These are phyloP conservation scores for Struthio camelus DNA, from an alignment of 2,113 vertebrate genomes.

Conservation along the genomic window DNA sequence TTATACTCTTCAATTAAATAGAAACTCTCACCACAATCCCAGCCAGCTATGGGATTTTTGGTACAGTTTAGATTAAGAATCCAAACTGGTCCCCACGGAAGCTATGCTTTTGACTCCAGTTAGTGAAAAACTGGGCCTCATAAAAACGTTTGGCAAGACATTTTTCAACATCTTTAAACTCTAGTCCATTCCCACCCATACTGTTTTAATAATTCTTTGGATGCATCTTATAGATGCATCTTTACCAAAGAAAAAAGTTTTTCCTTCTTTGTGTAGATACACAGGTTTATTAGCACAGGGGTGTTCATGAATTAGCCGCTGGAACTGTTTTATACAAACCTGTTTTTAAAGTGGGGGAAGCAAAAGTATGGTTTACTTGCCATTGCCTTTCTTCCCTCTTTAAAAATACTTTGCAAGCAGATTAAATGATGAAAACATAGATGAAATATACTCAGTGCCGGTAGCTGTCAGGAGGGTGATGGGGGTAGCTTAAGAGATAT, in stretches of 20 bases:
- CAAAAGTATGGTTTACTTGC: not conserved
- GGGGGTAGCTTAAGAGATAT: not conserved
- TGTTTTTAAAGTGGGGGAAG: not conserved
- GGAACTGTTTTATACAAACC: not conserved
- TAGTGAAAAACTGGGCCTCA: not conserved
- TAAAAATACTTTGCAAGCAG: not conserved
- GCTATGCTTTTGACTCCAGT: not conserved
- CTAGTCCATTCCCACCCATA: not conserved
- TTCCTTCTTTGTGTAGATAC: not conserved
- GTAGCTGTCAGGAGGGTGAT: not conserved
- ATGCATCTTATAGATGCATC: not conserved
- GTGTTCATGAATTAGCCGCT: not conserved
- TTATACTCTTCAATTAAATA: conserved; percentile 4
- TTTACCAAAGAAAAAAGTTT: not conserved
- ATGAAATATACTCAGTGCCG: not conserved
- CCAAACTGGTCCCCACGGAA: not conserved
- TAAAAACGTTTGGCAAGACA: not conserved
- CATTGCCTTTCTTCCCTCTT: not conserved
- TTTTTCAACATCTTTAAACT: not conserved
- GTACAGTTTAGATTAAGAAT: not conserved
- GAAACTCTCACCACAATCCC: not conserved
- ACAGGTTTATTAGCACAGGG: not conserved
- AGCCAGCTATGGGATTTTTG: not conserved
- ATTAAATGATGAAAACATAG: not conserved
- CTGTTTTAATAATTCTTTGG: not conserved